Base-by-base conservation (phyloP, 30 jellyfish, hydroid and myxozoan genomes). In the Phacellophora camtschatica region DNA sequence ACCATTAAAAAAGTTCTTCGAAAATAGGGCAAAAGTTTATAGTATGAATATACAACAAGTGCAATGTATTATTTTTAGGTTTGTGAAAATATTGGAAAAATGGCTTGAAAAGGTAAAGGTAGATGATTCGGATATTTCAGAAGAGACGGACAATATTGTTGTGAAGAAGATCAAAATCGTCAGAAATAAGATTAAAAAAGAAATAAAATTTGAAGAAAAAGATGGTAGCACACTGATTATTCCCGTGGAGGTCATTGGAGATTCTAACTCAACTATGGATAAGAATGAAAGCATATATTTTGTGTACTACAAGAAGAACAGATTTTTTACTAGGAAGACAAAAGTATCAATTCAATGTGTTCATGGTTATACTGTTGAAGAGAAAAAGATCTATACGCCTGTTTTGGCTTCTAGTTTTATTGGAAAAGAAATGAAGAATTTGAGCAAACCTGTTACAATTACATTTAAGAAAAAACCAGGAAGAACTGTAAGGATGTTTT, bases 341-440 rank as follows among this genome's bases (percentile, higher is more conserved):
- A 36, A 46, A 13, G 66, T 68, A 7, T 89, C 85, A 23, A 95
- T 73, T 35, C 35, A 46, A 25, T 94, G 99, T 41, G 93, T 42
- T 0, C 36, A 82, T 34, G 99, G 99, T 11, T 94, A 41, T 64
- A 94, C 99, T 0, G 89, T 78, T 13, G 95, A 89, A 24, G 83
- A 76, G 57, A 84, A 75, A 28, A 73, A 69, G 29, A 81, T 76
- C 23, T 87, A 69, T 45, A 79, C 99, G 1, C 97, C 99, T 0
- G 99, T 94, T 1, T 24, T 94, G 20, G 95, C 99, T 11, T 90
- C 98, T 10, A 96, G 96, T 66, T 68, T 94, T 18, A 85, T 76
- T 35, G 99, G 99, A 0, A 86, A 69, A 32, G 90, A 80, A 4
- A 77, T 90, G 23, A 69, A 58, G 35, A 94, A 94, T 53, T 73